A percentile compares a stretch with the other conserved stretches of the same genome.
phyloP scores from a whole-genome alignment of 2,888 invertebrate genomes.

The Aromia moschata region DNA sequence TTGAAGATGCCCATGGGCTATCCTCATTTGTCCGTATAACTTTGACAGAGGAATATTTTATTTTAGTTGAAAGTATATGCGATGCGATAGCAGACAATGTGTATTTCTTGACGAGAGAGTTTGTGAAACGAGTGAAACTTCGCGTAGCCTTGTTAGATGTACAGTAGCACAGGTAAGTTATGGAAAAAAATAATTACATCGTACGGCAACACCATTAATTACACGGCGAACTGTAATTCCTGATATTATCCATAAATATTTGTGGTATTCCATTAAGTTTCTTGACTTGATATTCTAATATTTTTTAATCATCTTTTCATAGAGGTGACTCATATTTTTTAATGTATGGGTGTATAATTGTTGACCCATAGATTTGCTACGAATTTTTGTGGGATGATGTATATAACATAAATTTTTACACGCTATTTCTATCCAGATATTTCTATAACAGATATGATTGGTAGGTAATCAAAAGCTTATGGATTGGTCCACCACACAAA shows the following conservation, averaged over 20 bases:
- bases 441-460: too few species aligned
- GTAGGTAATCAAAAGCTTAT: too few species aligned
- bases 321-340: neutral
- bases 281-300: neutral
- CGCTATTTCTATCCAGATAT: too few species aligned
- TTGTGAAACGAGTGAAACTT: slow-evolving; percentile 4
- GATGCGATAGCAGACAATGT: slow-evolving; percentile 1
- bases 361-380: too few species aligned
- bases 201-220: neutral
- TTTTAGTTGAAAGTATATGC: neutral
- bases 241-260: neutral
- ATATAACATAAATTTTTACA: too few species aligned
- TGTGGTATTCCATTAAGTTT: neutral
- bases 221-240: neutral
- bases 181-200: neutral
- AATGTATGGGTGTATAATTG: too few species aligned
- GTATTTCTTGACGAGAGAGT: slow-evolving; percentile 1
- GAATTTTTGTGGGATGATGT: too few species aligned
- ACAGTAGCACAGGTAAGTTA: slow-evolving; percentile 2
- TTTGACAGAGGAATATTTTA: neutral
- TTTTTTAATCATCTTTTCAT: neutral
- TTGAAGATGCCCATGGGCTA: too few species aligned
- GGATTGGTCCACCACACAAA: too few species aligned
- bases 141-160: neutral
- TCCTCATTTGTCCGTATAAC: too few species aligned